A percentile compares a stretch with the other conserved stretches of the same genome.
Evolutionary conservation across 1,140 invertebrate genomes (phyloP).

Genomic region (Chlorops oryzae): DNA sequence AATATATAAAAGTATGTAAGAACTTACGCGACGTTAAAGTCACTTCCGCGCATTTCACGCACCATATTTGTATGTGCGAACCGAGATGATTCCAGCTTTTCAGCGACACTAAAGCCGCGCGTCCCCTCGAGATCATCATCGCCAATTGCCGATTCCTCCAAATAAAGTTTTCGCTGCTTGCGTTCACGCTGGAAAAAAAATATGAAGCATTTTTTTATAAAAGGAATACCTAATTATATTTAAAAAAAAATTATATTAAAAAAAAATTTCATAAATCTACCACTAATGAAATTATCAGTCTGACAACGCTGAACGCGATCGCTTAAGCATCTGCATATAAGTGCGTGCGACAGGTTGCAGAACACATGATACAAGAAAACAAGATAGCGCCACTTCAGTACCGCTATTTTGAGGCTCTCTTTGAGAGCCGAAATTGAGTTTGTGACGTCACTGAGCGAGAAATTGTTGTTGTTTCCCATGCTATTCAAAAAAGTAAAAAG

Average conservation of each 20-base stretch:
- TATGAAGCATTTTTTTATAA: no score
- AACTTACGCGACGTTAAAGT: conserved; percentile 60
- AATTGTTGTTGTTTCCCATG: no score
- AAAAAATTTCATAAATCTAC: background rate
- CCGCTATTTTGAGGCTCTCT: no score
- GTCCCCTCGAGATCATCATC: conserved; percentile 89
- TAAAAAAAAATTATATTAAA: background rate
- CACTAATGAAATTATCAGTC: no score
- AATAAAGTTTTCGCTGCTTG: conserved; percentile 86
- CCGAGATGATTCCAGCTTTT: conserved; percentile 77
- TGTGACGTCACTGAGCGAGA: no score
- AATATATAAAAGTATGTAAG: background rate
- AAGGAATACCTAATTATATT: background rate
- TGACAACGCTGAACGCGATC: no score
- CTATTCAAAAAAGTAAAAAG: no score
- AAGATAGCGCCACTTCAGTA: no score
- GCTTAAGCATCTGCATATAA: no score
- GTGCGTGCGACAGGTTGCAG: no score
- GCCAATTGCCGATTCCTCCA: conserved; percentile 82
- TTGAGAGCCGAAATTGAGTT: no score
- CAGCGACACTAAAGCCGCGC: conserved; percentile 82
- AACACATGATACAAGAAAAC: no score
- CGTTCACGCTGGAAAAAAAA: conserved; percentile 66
- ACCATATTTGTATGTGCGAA: conserved; percentile 74
- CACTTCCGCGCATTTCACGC: conserved; percentile 79